These are phyloP conservation scores for Actinemys pallida DNA, from an alignment of 2,113 vertebrate species.

Conservation along the genomic window DNA sequence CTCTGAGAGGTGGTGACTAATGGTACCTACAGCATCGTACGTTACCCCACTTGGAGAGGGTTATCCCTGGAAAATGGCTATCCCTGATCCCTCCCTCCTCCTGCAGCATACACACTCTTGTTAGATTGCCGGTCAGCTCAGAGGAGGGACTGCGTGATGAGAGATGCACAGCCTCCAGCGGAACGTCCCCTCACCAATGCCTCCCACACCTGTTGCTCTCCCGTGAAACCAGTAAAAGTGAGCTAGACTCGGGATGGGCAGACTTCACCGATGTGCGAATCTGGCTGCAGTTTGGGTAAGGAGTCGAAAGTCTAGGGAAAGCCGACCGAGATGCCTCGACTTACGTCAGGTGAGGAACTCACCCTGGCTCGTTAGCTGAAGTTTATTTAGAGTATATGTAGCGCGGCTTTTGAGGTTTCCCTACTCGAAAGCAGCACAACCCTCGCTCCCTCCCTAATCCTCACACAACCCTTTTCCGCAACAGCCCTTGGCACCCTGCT, in stretches of 20 bases:
- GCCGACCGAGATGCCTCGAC: background rate
- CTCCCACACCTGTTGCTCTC: background rate
- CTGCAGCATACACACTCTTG: background rate
- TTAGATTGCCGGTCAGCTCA: background rate
- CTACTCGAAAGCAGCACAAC: background rate
- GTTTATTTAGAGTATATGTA: background rate
- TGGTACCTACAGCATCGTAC: background rate
- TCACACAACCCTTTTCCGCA: background rate
- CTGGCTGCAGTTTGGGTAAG: background rate
- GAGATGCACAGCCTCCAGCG: background rate
- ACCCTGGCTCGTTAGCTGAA: background rate
- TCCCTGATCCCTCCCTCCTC: background rate
- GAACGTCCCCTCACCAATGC: background rate
- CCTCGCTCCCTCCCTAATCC: background rate
- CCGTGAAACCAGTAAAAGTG: fast-evolving
- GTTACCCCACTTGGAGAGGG: background rate
- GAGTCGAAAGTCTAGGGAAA: background rate
- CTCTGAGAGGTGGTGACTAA: background rate
- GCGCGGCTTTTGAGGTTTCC: background rate
- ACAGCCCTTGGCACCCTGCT: constrained; percentile 13
- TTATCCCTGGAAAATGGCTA: background rate
- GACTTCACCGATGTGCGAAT: fast-evolving
- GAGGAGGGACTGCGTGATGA: background rate
- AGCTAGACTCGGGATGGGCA: background rate
- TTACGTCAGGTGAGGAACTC: background rate